A percentile compares a stretch with the other conserved stretches of the same genome.
Conservation (phyloP, 2,797 vertebrate genomes). For the Melanotaenia maccullochi region DNA sequence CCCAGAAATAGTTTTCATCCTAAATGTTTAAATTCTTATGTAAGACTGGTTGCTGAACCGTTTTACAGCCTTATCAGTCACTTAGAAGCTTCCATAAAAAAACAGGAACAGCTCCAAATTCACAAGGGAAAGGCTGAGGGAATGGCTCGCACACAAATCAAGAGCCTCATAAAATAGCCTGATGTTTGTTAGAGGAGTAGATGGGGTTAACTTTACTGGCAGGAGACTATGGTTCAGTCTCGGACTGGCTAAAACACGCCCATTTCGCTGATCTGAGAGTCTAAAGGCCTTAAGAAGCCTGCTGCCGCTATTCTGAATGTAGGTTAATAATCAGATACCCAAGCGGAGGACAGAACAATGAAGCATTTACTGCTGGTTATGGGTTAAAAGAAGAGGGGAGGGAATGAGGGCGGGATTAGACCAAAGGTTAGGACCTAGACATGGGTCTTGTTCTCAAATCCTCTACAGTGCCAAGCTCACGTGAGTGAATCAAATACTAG, state of each 20-base stretch:
- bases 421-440: constrained; percentile 74
- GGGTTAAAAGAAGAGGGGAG: constrained; percentile 61
- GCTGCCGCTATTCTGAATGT: constrained; percentile 72
- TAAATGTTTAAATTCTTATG: constrained; percentile 53
- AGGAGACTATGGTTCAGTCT: constrained; percentile 30
- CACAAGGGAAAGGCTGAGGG: constrained; percentile 32
- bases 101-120: constrained; percentile 44
- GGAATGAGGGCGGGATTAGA: constrained; percentile 56
- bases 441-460: constrained; percentile 59
- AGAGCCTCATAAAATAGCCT: constrained; percentile 50
- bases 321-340: constrained; percentile 83
- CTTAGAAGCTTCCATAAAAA: constrained; percentile 55
- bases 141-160: constrained; percentile 49
- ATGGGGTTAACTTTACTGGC: constrained; percentile 62
- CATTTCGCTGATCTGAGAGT: constrained; percentile 42
- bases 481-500: constrained; percentile 53
- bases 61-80: constrained; percentile 52
- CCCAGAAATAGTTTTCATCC: constrained; percentile 41
- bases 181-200: constrained; percentile 35
- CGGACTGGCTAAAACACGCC: constrained; percentile 37
- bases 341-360: constrained; percentile 79
- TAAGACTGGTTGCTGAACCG: constrained; percentile 42
- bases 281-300: constrained; percentile 69
- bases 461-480: constrained; percentile 40
- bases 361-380: constrained; percentile 78